Evolutionary conservation across 2,888 invertebrate species (phyloP).

Genomic region (Pinctada fucata): DNA sequence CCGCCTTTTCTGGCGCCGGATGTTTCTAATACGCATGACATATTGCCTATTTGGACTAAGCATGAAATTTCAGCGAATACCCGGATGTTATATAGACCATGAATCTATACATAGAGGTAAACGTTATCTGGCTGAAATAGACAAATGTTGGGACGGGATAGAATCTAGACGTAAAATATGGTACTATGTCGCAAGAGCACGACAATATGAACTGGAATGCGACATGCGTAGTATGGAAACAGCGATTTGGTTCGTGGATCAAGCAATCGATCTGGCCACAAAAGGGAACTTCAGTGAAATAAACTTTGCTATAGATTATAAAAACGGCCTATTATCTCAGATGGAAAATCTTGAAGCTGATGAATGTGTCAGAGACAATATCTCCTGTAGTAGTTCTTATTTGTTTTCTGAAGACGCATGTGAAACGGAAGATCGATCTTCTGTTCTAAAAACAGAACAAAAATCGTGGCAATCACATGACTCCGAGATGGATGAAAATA

Average conservation of each 20-base stretch:
- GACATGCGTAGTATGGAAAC: not conserved
- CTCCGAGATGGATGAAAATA: too few species aligned
- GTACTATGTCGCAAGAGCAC: conserved; percentile 27
- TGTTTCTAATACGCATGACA: conserved; percentile 25
- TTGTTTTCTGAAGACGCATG: too few species aligned
- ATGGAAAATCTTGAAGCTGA: too few species aligned
- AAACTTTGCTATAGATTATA: not conserved
- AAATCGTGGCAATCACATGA: too few species aligned
- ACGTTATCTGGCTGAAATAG: conserved; percentile 18
- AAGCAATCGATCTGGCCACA: conserved; percentile 5
- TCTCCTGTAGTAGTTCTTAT: too few species aligned
- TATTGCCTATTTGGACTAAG: conserved; percentile 29
- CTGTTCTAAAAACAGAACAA: too few species aligned
- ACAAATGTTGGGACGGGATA: conserved; percentile 21
- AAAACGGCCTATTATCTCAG: not conserved
- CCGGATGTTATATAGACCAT: not conserved
- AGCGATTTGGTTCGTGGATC: not conserved
- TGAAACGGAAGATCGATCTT: too few species aligned
- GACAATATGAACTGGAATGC: conserved; percentile 20
- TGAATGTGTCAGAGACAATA: too few species aligned
- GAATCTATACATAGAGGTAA: conserved; percentile 8
- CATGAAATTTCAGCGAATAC: conserved; percentile 19
- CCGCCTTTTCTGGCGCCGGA: conserved; percentile 21
- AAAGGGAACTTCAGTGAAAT: conserved; percentile 17
- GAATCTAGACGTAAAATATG: conserved; percentile 25